Base-by-base conservation (phyloP, 1,140 invertebrate genomes). In the Caenorhabditis remanei region DNA sequence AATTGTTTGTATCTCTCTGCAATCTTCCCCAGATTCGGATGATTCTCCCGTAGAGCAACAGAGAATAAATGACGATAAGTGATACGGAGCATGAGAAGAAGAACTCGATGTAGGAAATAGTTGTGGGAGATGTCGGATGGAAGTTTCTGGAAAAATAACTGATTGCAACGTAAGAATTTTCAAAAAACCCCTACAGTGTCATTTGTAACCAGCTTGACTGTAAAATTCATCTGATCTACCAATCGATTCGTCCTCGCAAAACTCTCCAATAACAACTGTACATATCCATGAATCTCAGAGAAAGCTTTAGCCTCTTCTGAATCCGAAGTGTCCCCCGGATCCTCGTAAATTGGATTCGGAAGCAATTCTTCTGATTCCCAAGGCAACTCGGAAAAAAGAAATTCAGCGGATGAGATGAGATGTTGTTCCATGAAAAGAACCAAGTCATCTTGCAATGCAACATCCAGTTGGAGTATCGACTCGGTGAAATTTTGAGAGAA, bases 311-410 rank as follows among this genome's bases (percentile, higher is more conserved):
- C 46, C 9, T 79, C 71, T 32, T 79, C 71, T 2, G 71, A 50
- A n/a, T 79, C 71, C 19, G 8, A 6, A 7, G 8, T 6, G 41
- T 79, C 71, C 2, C 71, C 71, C 6, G 71, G 71, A 21, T 50
- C 71, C 40, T 79, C 71, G 9, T 79, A 79, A 24, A 79, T 50
- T n/a, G 71, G 71, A 79, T 79, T 79, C 21, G 71, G 71, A 79
- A 79, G 71, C n/a, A 79, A 46, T 53, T 79, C 71, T 24, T 79
- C 71, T 5, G 71, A 79, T 53, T 79, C 46, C 21, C 13, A 50
- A 5, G 71, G 71, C 19, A 79, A 50, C 53, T 79, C 71, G 5
- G 71, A 79, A 46, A 79, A 79, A 0, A 79, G 6, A 14, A 79
- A 79, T 13, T 79, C 71, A 11, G 71, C 71, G 11, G 71, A 24